A percentile compares a stretch with the other conserved stretches of the same genome.
Evolutionary conservation across 2,888 invertebrate species (phyloP).

Genomic region (Dynastes maya): DNA sequence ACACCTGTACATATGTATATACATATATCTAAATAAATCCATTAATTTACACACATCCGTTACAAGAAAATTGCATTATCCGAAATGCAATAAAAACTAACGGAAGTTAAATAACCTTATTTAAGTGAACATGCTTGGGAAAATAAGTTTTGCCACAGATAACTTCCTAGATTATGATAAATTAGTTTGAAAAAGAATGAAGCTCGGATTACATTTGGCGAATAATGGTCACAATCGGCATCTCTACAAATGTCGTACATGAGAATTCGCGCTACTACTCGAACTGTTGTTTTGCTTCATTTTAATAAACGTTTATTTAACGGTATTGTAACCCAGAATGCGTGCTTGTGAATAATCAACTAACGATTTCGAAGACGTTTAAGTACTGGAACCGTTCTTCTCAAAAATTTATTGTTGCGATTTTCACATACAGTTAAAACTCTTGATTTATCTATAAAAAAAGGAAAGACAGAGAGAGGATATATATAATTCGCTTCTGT

Average conservation of each 20-base stretch:
- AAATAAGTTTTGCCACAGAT: neutral
- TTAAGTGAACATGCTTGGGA: neutral
- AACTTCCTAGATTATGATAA: slow-evolving; percentile 3
- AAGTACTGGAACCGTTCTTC: slow-evolving; percentile 20
- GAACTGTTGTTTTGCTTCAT: slow-evolving; percentile 16
- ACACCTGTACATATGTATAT: too few relatives aligned
- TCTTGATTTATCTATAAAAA: neutral
- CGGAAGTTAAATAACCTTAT: neutral
- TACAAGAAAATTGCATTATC: too few relatives aligned
- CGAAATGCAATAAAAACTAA: neutral
- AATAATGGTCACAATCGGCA: slow-evolving; percentile 12
- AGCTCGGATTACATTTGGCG: neutral
- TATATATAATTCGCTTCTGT: too few relatives aligned
- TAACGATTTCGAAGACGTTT: slow-evolving; percentile 16
- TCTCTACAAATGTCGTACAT: slow-evolving; percentile 11
- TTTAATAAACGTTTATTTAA: slow-evolving; percentile 47
- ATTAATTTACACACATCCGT: too few relatives aligned
- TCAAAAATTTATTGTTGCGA: slow-evolving; percentile 14
- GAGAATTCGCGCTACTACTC: slow-evolving; percentile 21
- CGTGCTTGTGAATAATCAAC: slow-evolving; percentile 36
- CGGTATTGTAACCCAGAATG: slow-evolving; percentile 46
- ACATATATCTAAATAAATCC: too few relatives aligned
- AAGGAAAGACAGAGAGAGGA: neutral
- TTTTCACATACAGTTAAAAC: neutral
- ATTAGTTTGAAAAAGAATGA: slow-evolving; percentile 32